Evolutionary conservation across 2,888 invertebrate species (phyloP).

Genomic region (Alloscopus bannaensis): DNA sequence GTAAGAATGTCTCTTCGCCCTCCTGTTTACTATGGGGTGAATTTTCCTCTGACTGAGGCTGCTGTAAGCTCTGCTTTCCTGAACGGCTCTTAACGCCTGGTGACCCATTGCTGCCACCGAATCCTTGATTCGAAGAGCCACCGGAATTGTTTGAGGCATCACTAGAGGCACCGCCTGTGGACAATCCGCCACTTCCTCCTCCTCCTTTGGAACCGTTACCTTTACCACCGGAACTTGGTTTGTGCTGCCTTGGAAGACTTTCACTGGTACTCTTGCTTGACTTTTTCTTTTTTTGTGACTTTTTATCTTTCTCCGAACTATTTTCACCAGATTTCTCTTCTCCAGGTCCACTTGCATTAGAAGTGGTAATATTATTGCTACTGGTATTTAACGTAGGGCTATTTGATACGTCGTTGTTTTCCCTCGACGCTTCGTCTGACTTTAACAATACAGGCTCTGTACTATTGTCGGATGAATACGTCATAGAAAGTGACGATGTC

Average conservation of each 20-base stretch:
- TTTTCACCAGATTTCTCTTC: constrained; percentile 15
- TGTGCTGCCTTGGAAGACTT: constrained; percentile 49
- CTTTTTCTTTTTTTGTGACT: constrained; percentile 55
- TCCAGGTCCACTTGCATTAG: background rate
- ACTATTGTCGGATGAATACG: constrained; percentile 30
- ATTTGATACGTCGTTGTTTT: constrained; percentile 19
- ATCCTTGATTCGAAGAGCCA: constrained; percentile 45
- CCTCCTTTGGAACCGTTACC: constrained; percentile 59
- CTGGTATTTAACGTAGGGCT: background rate
- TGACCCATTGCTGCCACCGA: constrained; percentile 31
- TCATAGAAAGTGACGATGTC: constrained; percentile 46
- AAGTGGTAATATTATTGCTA: background rate
- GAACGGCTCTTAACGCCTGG: constrained; percentile 55
- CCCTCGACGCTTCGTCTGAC: background rate
- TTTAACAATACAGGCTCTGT: constrained; percentile 4
- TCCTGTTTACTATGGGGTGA: too few species aligned
- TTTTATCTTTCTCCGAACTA: constrained; percentile 48
- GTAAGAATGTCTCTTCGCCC: too few species aligned
- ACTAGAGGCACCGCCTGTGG: constrained; percentile 29
- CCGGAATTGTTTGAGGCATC: constrained; percentile 31
- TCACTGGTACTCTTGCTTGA: constrained; percentile 25
- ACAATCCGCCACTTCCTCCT: constrained; percentile 24
- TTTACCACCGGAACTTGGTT: constrained; percentile 62
- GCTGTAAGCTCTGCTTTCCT: constrained; percentile 46
- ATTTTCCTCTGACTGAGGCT: constrained; percentile 1